Evolutionary conservation across 2,113 vertebrate genomes (phyloP), one percentile per base, ranked within the genome.

Genomic region (Pachycephala philippinensis): DNA sequence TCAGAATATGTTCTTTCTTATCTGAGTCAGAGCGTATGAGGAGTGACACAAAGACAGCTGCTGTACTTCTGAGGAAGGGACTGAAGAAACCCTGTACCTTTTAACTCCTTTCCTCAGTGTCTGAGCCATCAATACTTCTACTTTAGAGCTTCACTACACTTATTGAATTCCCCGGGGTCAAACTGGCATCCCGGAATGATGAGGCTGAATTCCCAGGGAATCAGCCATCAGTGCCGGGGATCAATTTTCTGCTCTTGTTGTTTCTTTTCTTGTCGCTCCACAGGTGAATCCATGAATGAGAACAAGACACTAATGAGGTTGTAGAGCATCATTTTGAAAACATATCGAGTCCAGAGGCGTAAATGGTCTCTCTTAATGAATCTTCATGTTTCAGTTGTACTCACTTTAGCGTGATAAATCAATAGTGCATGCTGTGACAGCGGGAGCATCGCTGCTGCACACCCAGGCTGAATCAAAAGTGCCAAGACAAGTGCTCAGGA

Each of bases 221-320:
- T 16, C 83, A 54, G 42, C 8, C 52, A 42, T 15, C 79, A 64
- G 86, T 0, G 18, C 21, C 15, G 3, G 30, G 63, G 53, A 95
- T 90, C 10, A 45, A 89, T 95, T 88, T 56, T 85, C 57, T 90
- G 75, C 47, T 22, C 64, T 23, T 6, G 0, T 30, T 13, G 2
- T 70, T 92, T 74, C 72, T 80, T 80, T 66, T 52, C 63, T 77
- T 76, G n/a, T 52, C 72, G 6, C 53, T 63, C 21, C 0, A 40
- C 66, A 83, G 82, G 78, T 95, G 94, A 96, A 86, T 79, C 63
- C 52, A 37, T 66, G 78, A 95, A 93, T 68, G 80, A 3, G 17
- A 96, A 68, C 91, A 76, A 90, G 84, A 87, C 49, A 27, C 65
- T 87, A 76, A 92, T 57, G 78, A 96, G 81, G 61, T 61, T 89